Evolutionary conservation across 2,113 vertebrate species (phyloP), one percentile per base, ranked within the genome.

Genomic region (Ophthalmolycus amberensis): DNA sequence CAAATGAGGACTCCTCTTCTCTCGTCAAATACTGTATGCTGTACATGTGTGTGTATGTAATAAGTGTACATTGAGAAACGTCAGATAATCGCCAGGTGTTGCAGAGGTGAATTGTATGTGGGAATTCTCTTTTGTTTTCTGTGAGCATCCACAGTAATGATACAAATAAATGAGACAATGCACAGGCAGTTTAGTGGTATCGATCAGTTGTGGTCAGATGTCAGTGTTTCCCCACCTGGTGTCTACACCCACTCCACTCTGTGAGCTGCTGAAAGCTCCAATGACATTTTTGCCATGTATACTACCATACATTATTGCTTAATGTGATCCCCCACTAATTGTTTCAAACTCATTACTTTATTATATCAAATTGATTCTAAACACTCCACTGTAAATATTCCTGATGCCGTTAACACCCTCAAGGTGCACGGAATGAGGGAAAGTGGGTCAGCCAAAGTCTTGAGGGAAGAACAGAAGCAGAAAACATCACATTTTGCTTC

Each of bases 381-480:
- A 92, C 78, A 84, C 86, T 63, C 62, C 56, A 75, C 81, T 85
- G 87, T 91, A 93, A 92, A 94, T 93, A 90, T 85, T 83, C 90
- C 79, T 89, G 66, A 84, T 88, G 69, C 38, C 3, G 3, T 37
- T 68, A 78, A 78, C 64, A 85, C 80, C 88, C 88, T 82, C 8
- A 85, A 92, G 88, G 85, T 91, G 88, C 54, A 68, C 5, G 29
- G 67, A 80, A 90, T 69, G 85, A 82, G 74, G 80, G 79, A 93
- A 95, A 94, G 69, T 96, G 87, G 94, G 94, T 92, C 94, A 93
- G 79, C 71, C 71, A 18, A 70, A 68, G 77, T 89, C 93, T 91
- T 79, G 6, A 29, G 93, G 92, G 92, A 83, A 68, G 90, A 92
- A 88, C 69, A 58, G 64, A 83, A 73, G 88, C 73, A 91, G 84